Base-by-base conservation (phyloP, 2,113 vertebrate genomes). In the Parotia lawesii region DNA sequence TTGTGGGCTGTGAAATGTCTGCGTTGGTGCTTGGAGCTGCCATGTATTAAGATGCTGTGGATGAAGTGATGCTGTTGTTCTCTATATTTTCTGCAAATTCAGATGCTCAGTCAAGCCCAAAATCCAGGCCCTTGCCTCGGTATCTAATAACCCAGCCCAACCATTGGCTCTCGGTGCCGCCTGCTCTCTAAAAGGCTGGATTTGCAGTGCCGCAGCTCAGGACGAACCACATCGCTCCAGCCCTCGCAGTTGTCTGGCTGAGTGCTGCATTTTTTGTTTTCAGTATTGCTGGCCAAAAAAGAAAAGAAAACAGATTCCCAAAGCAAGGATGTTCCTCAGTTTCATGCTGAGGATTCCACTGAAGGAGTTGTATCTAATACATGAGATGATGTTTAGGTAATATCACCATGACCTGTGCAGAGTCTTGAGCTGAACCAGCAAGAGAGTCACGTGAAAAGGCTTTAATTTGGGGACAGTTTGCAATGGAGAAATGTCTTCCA, bases 91-190 rank as follows among this genome's bases (percentile, higher is more conserved):
- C 93, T 91, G 77, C 77, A 47, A 93, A 87, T 86, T 78, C 57
- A 69, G 62, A n/a, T 94, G 91, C 80, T 92, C 89, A 93, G 77
- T 89, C 91, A 94, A 91, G 76, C 91, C 94, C 93, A 81, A 95
- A 94, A 93, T 89, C 91, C 90, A 84, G 61, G 61, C 77, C 76
- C 80, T 85, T 74, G 56, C 72, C 80, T 93, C 64, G 5, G 73
- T 90, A 65, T 89, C 76, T 74, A 71, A 77, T 93, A 90, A 93
- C 90, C 38, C 40, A 78, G 37, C 69, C 70, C 2, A 0, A 44
- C 53, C 84, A n/a, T 3, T 8, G 7, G 33, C 67, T 79, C 58
- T 72, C 42, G 27, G 50, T 82, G 67, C 35, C 77, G 45, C 58
- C 77, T 61, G 0, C 74, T 85, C 58, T 89, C 74, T 51, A 7